Evolutionary conservation across 2,113 vertebrate species (phyloP).

Genomic region (Saguinus imperator): DNA sequence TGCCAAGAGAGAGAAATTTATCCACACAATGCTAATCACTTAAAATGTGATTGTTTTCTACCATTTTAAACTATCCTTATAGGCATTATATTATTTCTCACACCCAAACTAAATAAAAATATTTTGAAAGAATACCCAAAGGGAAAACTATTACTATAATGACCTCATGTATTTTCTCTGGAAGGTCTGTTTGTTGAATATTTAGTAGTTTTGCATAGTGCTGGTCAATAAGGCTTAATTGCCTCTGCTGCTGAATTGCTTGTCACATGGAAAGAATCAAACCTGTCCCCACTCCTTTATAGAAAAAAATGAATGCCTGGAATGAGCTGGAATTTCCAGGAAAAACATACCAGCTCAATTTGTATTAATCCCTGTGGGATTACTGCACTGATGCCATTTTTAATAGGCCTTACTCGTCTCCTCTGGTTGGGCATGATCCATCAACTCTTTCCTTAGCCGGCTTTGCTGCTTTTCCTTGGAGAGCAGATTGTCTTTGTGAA

Average conservation of each 20-base stretch:
- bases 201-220: background rate
- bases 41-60: constrained; percentile 32
- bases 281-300: background rate
- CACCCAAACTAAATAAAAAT: constrained; percentile 41
- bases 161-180: background rate
- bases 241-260: constrained; percentile 28
- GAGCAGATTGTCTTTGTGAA: constrained; percentile 56
- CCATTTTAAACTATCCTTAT: background rate
- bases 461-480: background rate
- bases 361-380: constrained; percentile 18
- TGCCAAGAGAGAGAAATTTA: constrained; percentile 17
- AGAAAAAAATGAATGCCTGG: constrained; percentile 49
- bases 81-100: background rate
- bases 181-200: background rate
- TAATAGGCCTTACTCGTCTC: constrained; percentile 14
- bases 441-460: constrained; percentile 24
- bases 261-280: background rate
- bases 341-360: constrained; percentile 56
- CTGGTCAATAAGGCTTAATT: constrained; percentile 39
- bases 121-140: constrained; percentile 23
- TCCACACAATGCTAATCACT: background rate
- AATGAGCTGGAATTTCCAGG: constrained; percentile 65
- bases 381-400: constrained; percentile 18
- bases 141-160: background rate
- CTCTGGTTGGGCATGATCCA: background rate